A percentile compares a stretch with the other conserved stretches of the same genome.
phyloP scores from a whole-genome alignment of 2,888 invertebrate genomes.

The Pyrgus malvae region DNA sequence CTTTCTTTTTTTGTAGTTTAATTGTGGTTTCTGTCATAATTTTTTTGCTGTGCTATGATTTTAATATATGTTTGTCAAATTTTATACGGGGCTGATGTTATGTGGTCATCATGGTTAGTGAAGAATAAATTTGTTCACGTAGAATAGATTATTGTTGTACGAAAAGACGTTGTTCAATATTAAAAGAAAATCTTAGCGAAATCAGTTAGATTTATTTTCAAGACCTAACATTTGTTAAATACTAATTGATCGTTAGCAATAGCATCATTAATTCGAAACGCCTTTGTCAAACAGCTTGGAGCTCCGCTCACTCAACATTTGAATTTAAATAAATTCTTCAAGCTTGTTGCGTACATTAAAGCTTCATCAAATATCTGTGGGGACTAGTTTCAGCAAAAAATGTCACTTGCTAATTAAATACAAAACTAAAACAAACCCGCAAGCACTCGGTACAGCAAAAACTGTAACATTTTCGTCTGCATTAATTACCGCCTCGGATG shows the following conservation, averaged over 20 bases:
- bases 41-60: no score
- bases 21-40: no score
- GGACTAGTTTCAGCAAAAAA: constrained; percentile 14
- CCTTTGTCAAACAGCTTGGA: background rate
- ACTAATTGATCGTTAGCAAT: constrained; percentile 12
- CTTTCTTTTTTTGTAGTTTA: no score
- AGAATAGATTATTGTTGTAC: no score
- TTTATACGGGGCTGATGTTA: no score
- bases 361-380: background rate
- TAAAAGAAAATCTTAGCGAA: no score
- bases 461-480: constrained; percentile 11
- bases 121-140: no score
- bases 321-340: constrained; percentile 9
- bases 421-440: constrained; percentile 6
- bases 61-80: no score
- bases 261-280: constrained; percentile 12
- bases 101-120: no score
- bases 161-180: no score
- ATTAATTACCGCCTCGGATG: constrained; percentile 11
- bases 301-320: constrained; percentile 6
- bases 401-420: constrained; percentile 11
- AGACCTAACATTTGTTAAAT: constrained; percentile 12
- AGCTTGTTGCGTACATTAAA: background rate
- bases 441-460: constrained; percentile 1
- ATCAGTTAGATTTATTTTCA: constrained; percentile 11